These are phyloP conservation scores for Nymphalis polychloros DNA, from an alignment of 2,888 invertebrate species.

Conservation along the genomic window DNA sequence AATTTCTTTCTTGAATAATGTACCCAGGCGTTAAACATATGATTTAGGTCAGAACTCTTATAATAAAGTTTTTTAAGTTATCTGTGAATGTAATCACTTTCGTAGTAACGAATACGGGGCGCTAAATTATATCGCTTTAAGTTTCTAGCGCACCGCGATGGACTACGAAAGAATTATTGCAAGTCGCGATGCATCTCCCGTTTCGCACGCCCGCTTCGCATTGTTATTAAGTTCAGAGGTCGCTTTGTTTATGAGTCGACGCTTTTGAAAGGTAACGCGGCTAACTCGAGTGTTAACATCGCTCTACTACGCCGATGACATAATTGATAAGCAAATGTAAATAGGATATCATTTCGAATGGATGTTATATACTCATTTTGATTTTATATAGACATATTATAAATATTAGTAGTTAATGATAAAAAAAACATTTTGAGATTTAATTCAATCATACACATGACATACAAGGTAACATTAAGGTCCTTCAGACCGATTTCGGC, in stretches of 20 bases:
- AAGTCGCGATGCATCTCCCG: conserved; percentile 74
- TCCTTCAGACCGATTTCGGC: too few relatives aligned
- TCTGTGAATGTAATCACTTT: conserved; percentile 56
- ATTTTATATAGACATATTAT: neutral
- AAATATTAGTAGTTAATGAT: neutral
- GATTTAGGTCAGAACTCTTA: conserved; percentile 68
- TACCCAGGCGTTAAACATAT: conserved; percentile 58
- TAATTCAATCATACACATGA: too few relatives aligned
- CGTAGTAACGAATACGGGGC: conserved; percentile 21
- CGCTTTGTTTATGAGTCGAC: conserved; percentile 78
- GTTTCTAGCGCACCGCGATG: conserved; percentile 63
- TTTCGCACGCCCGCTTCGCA: conserved; percentile 79
- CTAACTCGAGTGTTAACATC: conserved; percentile 74
- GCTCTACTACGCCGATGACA: conserved; percentile 73
- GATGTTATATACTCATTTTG: neutral
- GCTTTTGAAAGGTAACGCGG: conserved; percentile 79
- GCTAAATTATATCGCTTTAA: conserved; percentile 64
- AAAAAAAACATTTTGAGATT: too few relatives aligned
- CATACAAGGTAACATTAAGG: too few relatives aligned
- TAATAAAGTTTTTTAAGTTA: conserved; percentile 62
- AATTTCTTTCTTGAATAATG: neutral
- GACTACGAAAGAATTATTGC: conserved; percentile 74
- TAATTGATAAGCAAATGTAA: conserved; percentile 77
- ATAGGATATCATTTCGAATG: conserved; percentile 46
- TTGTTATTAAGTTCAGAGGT: conserved; percentile 81